phyloP scores from a whole-genome alignment of 2,113 vertebrate genomes.

The Leucoraja erinaceus region DNA sequence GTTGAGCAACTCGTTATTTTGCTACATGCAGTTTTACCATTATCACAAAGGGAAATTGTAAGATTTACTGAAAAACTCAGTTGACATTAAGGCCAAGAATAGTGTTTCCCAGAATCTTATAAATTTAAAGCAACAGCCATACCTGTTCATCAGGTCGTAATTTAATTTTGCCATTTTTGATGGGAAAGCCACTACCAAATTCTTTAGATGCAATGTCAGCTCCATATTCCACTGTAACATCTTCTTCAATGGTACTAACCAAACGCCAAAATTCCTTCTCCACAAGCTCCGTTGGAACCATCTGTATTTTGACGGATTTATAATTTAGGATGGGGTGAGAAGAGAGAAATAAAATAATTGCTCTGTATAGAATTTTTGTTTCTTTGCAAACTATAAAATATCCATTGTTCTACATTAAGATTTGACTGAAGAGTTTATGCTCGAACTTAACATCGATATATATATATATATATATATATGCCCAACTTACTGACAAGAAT shows the following conservation, averaged over 20 bases:
- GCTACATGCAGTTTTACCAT: background rate
- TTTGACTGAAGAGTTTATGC: too few species aligned
- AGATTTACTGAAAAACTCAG: background rate
- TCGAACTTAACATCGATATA: too few species aligned
- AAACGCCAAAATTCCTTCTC: constrained; percentile 98
- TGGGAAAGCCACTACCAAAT: constrained; percentile 94
- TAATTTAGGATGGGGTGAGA: background rate
- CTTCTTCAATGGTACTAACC: constrained; percentile 91
- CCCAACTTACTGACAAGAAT: too few species aligned
- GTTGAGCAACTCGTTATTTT: background rate
- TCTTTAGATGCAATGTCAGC: constrained; percentile 96
- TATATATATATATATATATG: too few species aligned
- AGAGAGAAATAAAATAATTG: background rate
- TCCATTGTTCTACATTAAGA: too few species aligned
- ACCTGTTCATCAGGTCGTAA: constrained; percentile 85
- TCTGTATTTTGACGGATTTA: constrained; percentile 55
- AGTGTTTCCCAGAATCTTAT: background rate
- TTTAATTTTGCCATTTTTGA: constrained; percentile 78
- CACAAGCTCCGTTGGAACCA: constrained; percentile 95
- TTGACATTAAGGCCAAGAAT: background rate
- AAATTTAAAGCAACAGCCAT: constrained; percentile 38
- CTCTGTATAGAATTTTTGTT: background rate
- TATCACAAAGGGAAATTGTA: background rate
- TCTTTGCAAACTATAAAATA: background rate
- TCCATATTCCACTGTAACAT: constrained; percentile 94